phyloP scores from a whole-genome alignment of 2,888 invertebrate genomes.

The Agrochola macilenta region DNA sequence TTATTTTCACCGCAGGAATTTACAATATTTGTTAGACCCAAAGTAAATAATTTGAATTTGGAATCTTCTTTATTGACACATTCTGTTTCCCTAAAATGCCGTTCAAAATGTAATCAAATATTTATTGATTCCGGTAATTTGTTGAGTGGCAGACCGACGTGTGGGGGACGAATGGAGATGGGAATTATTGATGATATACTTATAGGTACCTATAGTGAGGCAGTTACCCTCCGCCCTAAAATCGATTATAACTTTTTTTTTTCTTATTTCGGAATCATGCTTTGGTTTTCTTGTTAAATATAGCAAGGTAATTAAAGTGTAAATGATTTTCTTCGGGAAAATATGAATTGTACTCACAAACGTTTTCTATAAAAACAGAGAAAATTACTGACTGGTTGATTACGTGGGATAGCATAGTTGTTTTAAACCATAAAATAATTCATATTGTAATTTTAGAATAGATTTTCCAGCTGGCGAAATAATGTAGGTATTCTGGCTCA shows the following conservation, averaged over 20 bases:
- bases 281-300: background rate
- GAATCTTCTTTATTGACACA: conserved; percentile 63
- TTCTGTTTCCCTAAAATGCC: conserved; percentile 68
- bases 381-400: background rate
- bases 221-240: conserved; percentile 57
- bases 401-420: no score
- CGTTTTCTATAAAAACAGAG: background rate
- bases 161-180: conserved; percentile 69
- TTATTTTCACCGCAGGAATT: conserved; percentile 28
- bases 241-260: conserved; percentile 42
- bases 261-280: conserved; percentile 1
- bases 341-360: background rate
- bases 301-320: background rate
- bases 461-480: conserved; percentile 27
- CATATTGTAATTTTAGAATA: conserved; percentile 19
- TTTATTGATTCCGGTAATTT: conserved; percentile 80
- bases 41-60: conserved; percentile 53
- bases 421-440: background rate
- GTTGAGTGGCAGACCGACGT: conserved; percentile 69
- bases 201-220: conserved; percentile 52
- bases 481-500: conserved; percentile 37
- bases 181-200: conserved; percentile 75
- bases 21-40: conserved; percentile 38
- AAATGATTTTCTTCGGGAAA: background rate
- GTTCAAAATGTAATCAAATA: conserved; percentile 75